Base-by-base conservation (phyloP, 37 sponge, comb jelly and placozoan genomes). In the Halisarca cf. caerulea region DNA sequence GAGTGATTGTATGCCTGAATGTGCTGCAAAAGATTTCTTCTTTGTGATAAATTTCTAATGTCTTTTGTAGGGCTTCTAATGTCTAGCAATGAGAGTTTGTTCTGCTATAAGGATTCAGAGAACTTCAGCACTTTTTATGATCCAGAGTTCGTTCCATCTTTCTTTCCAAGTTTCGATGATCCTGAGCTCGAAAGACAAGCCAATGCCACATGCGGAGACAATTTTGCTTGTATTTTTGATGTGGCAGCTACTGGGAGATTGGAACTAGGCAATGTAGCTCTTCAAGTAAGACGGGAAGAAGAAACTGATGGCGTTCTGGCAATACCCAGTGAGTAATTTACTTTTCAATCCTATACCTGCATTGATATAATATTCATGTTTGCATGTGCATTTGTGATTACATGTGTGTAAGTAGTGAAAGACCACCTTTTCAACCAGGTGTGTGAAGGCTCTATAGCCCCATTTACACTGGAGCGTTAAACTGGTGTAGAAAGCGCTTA, bases 31-130 rank as follows among this genome's bases (percentile, higher is more conserved):
- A n/a, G n/a, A n/a, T n/a, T n/a, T n/a, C n/a, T n/a, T n/a, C n/a
- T n/a, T n/a, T n/a, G n/a, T n/a, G n/a, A n/a, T n/a, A n/a, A n/a
- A n/a, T n/a, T n/a, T n/a, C n/a, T n/a, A n/a, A n/a, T n/a, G n/a
- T n/a, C n/a, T n/a, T n/a, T n/a, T n/a, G n/a, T 28, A 90, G 90
- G 90, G 90, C 85, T 90, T 68, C 54, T 90, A 14, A 47, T 41
- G 23, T 28, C 36, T 66, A 24, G 47, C 23, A 38, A 25, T 53
- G 86, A 90, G 6, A 85, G 86, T 53, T 61, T 85, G 14, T 90
- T 90, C 47, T 57, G 55, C 21, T 90, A 90, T 53, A 25, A 35
- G 11, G 39, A 30, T 39, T 68, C 41, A 18, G 55, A 85, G 20
- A 90, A 73, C 32, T 90, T 82, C 82, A 32, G 39, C 9, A 64